These are phyloP conservation scores for Yoshiicerus persimilis DNA, from an alignment of 1,140 invertebrate species.

Conservation along the genomic window DNA sequence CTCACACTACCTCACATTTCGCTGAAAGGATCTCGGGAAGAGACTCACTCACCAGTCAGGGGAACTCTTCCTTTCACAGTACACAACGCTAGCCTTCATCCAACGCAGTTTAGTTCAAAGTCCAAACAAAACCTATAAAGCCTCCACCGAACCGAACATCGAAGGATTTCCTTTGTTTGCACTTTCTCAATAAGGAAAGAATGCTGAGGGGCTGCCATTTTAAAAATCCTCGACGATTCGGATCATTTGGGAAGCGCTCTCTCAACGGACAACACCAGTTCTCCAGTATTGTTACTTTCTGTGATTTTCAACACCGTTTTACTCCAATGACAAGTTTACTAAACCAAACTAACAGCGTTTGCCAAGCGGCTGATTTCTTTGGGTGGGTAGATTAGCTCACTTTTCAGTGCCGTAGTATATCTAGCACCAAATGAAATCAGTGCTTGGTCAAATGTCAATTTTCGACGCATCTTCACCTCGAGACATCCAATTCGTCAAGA, in stretches of 20 bases:
- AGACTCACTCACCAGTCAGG: background rate
- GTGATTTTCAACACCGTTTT: background rate
- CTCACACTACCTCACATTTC: constrained; percentile 7
- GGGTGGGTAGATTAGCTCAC: background rate
- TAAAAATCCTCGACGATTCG: background rate
- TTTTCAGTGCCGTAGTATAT: background rate
- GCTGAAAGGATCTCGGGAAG: background rate
- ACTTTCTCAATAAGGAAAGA: background rate
- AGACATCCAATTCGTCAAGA: background rate
- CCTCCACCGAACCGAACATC: background rate
- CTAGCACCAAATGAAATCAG: constrained; percentile 44
- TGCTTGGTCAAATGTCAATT: constrained; percentile 22
- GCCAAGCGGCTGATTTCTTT: constrained; percentile 40
- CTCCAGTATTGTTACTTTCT: background rate
- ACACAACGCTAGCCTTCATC: background rate
- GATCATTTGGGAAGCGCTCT: background rate
- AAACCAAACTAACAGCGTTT: background rate
- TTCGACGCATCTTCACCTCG: background rate
- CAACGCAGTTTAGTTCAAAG: background rate
- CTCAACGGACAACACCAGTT: background rate
- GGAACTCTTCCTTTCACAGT: background rate
- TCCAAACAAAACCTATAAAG: background rate
- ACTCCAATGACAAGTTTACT: background rate
- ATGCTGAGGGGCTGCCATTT: background rate
- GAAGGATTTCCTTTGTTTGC: background rate